These are phyloP conservation scores for Chiloscyllium plagiosum DNA, from an alignment of 2,113 vertebrate species.

Conservation along the genomic window DNA sequence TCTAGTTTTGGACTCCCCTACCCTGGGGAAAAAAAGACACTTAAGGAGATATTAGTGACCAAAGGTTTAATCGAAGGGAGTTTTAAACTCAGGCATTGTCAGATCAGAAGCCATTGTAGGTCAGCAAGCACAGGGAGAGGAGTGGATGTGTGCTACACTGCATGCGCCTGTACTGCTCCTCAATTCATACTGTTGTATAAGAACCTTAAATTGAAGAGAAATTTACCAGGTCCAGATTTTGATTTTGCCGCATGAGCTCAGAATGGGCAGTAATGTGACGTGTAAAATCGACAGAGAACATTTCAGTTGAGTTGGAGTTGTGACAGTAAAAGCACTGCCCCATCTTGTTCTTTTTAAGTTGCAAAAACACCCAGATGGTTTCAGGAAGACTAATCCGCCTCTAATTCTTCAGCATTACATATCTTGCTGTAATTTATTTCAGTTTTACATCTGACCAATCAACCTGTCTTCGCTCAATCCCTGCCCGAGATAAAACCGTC, in stretches of 20 bases:
- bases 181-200: not conserved
- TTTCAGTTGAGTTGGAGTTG: not conserved
- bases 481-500: not conserved
- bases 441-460: not conserved
- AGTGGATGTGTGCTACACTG: too few species aligned
- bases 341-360: not conserved
- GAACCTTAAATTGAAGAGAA: not conserved
- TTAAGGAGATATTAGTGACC: too few species aligned
- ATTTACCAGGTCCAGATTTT: not conserved
- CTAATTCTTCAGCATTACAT: not conserved
- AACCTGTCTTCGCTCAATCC: not conserved
- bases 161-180: not conserved
- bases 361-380: not conserved
- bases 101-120: not conserved
- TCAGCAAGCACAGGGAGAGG: not conserved
- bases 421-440: not conserved
- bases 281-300: not conserved
- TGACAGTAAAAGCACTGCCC: not conserved
- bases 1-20: too few species aligned
- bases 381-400: not conserved
- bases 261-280: not conserved
- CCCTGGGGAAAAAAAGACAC: too few species aligned
- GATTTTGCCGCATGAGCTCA: not conserved
- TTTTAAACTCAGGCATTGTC: not conserved
- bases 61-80: not conserved